Evolutionary conservation across 2,888 invertebrate species (phyloP).

Genomic region (Melinaea menophilus): DNA sequence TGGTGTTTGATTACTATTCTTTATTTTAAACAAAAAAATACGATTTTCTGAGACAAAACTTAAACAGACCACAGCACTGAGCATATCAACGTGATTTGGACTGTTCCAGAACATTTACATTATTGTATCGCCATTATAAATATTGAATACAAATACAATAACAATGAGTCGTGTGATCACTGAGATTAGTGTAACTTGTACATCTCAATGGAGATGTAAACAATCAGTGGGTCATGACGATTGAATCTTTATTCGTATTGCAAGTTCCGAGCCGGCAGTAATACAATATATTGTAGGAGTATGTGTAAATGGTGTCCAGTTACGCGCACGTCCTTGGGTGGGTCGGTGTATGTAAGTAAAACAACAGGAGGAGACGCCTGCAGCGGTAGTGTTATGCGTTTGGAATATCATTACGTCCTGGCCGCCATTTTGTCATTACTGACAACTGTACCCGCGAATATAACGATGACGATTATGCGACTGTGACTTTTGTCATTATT

Average conservation of each 20-base stretch:
- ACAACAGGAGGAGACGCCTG: conserved; percentile 30
- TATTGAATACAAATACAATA: too few species aligned
- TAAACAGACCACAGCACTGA: too few species aligned
- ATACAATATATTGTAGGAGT: conserved; percentile 17
- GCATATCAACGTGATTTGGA: too few species aligned
- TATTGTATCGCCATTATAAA: too few species aligned
- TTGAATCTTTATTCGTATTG: neutral
- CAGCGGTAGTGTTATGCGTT: conserved; percentile 23
- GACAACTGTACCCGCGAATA: conserved; percentile 22
- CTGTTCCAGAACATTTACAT: too few species aligned
- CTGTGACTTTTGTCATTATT: conserved; percentile 22
- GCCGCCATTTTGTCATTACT: conserved; percentile 26
- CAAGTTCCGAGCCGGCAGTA: conserved; percentile 9
- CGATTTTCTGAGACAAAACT: too few species aligned
- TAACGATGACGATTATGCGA: conserved; percentile 27
- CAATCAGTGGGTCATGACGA: neutral
- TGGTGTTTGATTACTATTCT: too few species aligned
- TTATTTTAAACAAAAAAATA: too few species aligned
- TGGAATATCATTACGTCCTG: conserved; percentile 17
- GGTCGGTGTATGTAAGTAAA: conserved; percentile 48
- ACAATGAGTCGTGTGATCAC: too few species aligned
- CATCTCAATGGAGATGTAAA: neutral
- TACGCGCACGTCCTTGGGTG: conserved; percentile 26
- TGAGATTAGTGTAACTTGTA: too few species aligned
- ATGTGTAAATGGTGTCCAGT: conserved; percentile 27